Conservation (phyloP, 1,140 invertebrate genomes). For the Metopolophium dirhodum region DNA sequence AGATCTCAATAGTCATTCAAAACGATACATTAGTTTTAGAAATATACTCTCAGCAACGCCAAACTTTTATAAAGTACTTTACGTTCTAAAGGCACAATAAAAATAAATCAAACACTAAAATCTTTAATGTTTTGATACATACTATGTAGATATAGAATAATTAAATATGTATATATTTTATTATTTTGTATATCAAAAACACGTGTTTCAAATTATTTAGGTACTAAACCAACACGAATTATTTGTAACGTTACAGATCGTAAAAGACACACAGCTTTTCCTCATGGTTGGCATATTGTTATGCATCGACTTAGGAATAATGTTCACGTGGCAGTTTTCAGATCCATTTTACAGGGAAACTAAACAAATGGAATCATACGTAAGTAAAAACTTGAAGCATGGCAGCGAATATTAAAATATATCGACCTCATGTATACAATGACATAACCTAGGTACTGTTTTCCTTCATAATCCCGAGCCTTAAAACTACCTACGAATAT, state of each 20-base stretch:
- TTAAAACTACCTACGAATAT: neutral
- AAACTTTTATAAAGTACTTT: no score
- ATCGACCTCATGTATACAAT: neutral
- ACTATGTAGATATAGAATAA: no score
- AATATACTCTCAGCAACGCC: no score
- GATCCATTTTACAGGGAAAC: slow-evolving; percentile 94
- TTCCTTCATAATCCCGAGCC: neutral
- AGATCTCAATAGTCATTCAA: no score
- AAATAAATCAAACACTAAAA: no score
- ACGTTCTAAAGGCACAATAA: no score
- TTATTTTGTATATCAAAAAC: neutral
- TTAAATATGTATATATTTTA: no score
- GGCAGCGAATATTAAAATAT: neutral
- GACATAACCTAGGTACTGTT: neutral
- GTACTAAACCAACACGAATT: neutral
- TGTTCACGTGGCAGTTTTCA: slow-evolving; percentile 96
- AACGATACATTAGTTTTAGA: no score
- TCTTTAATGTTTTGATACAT: no score
- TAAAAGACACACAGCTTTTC: slow-evolving; percentile 97
- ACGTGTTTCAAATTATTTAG: neutral
- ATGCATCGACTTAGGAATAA: slow-evolving; percentile 89
- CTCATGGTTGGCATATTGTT: slow-evolving; percentile 94
- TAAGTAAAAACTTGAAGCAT: slow-evolving; percentile 66
- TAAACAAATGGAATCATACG: slow-evolving; percentile 86
- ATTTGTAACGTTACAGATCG: slow-evolving; percentile 71